Evolutionary conservation across 1,140 invertebrate species (phyloP).

Genomic region (Plutomurus gul): DNA sequence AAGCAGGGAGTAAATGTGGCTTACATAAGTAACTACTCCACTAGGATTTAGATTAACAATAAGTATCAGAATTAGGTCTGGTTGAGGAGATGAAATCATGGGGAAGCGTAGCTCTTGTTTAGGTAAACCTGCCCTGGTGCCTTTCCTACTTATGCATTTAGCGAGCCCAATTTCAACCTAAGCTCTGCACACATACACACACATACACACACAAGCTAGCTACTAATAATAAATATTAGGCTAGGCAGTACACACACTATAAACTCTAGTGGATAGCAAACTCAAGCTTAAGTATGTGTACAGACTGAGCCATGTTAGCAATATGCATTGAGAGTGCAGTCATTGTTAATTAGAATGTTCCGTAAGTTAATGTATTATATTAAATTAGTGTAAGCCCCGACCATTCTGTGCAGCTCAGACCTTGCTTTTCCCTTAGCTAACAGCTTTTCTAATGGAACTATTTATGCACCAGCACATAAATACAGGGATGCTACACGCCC

Average conservation of each 20-base stretch:
- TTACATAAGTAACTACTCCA: neutral
- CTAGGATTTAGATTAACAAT: conserved; percentile 20
- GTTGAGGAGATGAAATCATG: neutral
- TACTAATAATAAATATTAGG: no score
- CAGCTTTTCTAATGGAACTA: neutral
- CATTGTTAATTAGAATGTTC: conserved; percentile 14
- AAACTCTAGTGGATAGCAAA: neutral
- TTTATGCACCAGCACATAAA: neutral
- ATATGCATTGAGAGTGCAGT: neutral
- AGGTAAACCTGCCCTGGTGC: no score
- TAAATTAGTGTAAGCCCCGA: neutral
- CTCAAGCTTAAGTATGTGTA: neutral
- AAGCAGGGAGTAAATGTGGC: no score
- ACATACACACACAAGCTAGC: no score
- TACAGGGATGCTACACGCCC: neutral
- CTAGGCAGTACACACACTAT: neutral
- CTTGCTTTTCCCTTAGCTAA: neutral
- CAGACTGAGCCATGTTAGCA: neutral
- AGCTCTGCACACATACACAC: no score
- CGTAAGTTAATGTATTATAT: neutral
- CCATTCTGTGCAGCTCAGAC: neutral
- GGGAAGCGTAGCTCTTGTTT: neutral
- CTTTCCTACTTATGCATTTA: no score
- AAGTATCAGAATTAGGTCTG: neutral
- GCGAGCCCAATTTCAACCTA: no score